Conservation (phyloP, 2,113 vertebrate species). For the Macrotis lagotis region DNA sequence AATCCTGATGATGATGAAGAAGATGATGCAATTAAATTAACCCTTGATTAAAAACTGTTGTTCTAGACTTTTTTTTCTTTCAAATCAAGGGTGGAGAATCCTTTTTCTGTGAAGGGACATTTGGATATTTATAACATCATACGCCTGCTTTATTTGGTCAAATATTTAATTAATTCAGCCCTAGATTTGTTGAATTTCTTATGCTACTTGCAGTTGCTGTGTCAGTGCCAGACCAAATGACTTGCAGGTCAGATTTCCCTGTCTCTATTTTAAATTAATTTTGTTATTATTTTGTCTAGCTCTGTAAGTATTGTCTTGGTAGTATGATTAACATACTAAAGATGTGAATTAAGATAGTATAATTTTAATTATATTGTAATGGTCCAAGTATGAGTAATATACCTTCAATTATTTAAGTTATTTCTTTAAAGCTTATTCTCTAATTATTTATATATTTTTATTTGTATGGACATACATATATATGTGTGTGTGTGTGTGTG, state of each 20-base stretch:
- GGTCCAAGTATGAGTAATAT: not conserved
- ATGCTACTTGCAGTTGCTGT: too few species aligned
- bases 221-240: too few species aligned
- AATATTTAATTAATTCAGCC: too few species aligned
- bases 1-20: not conserved
- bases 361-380: not conserved
- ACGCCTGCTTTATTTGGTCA: too few species aligned
- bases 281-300: not conserved
- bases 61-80: not conserved
- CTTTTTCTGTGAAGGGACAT: too few species aligned
- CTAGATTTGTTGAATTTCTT: too few species aligned
- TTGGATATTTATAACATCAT: too few species aligned
- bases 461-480: too few species aligned
- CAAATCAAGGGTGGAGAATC: too few species aligned
- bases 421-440: not conserved
- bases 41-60: not conserved
- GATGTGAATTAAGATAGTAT: not conserved
- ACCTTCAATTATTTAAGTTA: not conserved
- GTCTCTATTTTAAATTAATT: not conserved
- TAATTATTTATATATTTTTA: not conserved
- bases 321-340: not conserved
- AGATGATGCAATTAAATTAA: not conserved
- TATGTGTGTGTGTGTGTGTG: too few species aligned
- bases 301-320: not conserved
- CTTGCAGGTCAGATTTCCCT: too few species aligned